phyloP scores from a whole-genome alignment of 2,888 invertebrate genomes.

The Fragum sueziense region DNA sequence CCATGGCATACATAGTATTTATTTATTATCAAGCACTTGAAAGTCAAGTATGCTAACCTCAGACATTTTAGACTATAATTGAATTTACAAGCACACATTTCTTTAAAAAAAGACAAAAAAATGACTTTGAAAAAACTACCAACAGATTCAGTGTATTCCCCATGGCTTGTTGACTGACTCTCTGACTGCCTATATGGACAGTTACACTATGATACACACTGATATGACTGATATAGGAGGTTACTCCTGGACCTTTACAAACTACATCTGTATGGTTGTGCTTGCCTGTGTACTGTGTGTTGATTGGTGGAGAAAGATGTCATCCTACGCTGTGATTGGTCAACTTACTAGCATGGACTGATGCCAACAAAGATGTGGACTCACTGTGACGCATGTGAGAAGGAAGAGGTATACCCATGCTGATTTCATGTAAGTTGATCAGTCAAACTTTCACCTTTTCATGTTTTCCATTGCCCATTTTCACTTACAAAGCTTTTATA shows the following conservation, averaged over 20 bases:
- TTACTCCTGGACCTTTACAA: slow-evolving; percentile 3
- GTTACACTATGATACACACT: background rate
- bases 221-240: background rate
- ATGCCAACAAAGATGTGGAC: background rate
- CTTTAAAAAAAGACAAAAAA: no score
- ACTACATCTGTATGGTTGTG: slow-evolving; percentile 1
- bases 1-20: no score
- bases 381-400: background rate
- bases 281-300: slow-evolving; percentile 2
- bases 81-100: no score
- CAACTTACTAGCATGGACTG: background rate
- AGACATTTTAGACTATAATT: no score
- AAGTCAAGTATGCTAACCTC: no score
- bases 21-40: no score
- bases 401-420: slow-evolving; percentile 14
- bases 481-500: no score
- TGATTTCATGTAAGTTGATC: slow-evolving; percentile 15
- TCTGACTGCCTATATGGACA: background rate
- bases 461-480: slow-evolving; percentile 13
- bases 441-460: slow-evolving; percentile 4
- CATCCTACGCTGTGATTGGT: background rate
- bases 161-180: slow-evolving; percentile 20
- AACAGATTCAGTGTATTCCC: slow-evolving; percentile 7
- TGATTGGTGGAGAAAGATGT: slow-evolving; percentile 4
- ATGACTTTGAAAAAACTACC: no score